Evolutionary conservation across 2,888 invertebrate genomes (phyloP).

Genomic region (Phlogophora meticulosa): DNA sequence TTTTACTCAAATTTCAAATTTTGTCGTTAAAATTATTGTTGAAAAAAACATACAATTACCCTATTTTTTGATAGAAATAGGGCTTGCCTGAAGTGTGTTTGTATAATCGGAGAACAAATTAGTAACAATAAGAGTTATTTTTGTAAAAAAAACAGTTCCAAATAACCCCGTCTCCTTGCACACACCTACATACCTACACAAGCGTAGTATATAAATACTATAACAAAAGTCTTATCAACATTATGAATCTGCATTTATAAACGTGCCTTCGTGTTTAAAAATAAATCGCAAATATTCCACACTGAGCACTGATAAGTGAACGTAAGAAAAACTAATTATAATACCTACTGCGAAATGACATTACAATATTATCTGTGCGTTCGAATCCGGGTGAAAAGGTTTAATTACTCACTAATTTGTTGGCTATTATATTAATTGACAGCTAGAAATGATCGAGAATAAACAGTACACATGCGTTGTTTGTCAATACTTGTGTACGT

Average conservation of each 20-base stretch:
- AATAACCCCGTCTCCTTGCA: too few relatives aligned
- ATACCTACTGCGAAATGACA: neutral
- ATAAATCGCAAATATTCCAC: slow-evolving; percentile 54
- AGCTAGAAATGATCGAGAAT: slow-evolving; percentile 5
- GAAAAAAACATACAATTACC: too few relatives aligned
- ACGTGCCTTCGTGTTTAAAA: slow-evolving; percentile 19
- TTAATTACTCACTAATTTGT: slow-evolving; percentile 35
- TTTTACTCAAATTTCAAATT: too few relatives aligned
- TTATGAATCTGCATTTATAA: slow-evolving; percentile 15
- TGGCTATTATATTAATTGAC: slow-evolving; percentile 14
- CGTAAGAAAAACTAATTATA: slow-evolving; percentile 34
- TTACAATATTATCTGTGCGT: slow-evolving; percentile 35
- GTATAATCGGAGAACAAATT: too few relatives aligned
- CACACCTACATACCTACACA: too few relatives aligned
- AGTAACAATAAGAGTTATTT: too few relatives aligned
- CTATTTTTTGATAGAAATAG: too few relatives aligned
- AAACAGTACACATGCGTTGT: neutral
- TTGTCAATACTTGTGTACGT: slow-evolving; percentile 11
- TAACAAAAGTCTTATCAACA: neutral
- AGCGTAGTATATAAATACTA: neutral
- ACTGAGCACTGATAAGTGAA: slow-evolving; percentile 36
- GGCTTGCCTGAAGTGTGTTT: too few relatives aligned
- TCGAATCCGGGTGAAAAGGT: slow-evolving; percentile 56
- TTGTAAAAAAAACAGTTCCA: too few relatives aligned
- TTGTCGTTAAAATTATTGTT: too few relatives aligned